Conservation (phyloP, 2,113 vertebrate species). For the Pygoscelis antarcticus region DNA sequence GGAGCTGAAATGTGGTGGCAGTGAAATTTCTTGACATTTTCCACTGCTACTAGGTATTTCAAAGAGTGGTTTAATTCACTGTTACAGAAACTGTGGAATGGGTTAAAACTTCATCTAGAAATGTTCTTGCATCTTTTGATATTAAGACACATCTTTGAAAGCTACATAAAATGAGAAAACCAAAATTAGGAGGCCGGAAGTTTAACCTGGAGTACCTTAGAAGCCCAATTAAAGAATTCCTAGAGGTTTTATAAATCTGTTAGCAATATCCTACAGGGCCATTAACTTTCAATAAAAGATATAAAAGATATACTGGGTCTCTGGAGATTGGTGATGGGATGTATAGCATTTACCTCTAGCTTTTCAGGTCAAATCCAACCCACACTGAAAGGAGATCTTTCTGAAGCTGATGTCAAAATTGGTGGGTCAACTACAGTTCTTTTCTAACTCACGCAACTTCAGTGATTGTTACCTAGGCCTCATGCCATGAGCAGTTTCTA, state of each 20-base stretch:
- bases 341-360: not conserved
- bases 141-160: not conserved
- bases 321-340: not conserved
- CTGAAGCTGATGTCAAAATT: not conserved
- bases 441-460: not conserved
- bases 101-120: not conserved
- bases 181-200: not conserved
- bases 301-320: not conserved
- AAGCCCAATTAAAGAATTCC: not conserved
- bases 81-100: not conserved
- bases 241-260: conserved; percentile 1
- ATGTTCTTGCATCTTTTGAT: not conserved
- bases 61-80: not conserved
- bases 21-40: not conserved
- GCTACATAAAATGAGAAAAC: not conserved
- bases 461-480: not conserved
- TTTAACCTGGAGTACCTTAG: not conserved
- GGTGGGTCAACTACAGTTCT: not conserved
- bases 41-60: not conserved
- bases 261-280: not conserved
- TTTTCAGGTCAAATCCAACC: not conserved
- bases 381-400: not conserved
- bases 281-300: not conserved
- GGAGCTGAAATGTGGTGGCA: not conserved
- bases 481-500: not conserved